Conservation (phyloP, 2,113 vertebrate species). For the Oryzias melastigma region DNA sequence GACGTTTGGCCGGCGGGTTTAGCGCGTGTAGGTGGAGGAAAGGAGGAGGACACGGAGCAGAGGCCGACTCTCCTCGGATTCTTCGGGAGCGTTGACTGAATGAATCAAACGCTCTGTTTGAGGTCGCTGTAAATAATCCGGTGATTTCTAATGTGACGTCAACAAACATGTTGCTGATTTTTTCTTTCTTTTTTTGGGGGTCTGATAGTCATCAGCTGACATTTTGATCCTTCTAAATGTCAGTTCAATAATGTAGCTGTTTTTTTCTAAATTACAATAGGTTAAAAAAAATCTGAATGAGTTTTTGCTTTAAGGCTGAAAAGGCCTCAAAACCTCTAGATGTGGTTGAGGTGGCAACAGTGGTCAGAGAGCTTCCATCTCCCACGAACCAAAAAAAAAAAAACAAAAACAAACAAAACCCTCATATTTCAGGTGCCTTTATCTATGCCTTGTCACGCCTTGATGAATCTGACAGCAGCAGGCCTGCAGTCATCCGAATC, state of each 20-base stretch:
- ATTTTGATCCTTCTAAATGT: constrained; percentile 20
- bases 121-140: constrained; percentile 47
- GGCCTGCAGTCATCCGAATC: background rate
- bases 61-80: constrained; percentile 35
- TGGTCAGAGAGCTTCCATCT: constrained; percentile 45
- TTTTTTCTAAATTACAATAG: constrained; percentile 22
- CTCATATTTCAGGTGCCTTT: constrained; percentile 32
- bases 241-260: constrained; percentile 23
- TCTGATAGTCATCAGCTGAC: constrained; percentile 41
- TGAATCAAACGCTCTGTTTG: constrained; percentile 43
- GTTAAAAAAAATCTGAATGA: background rate
- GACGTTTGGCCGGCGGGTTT: constrained; percentile 53
- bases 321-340: constrained; percentile 49
- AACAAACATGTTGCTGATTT: constrained; percentile 42
- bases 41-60: background rate
- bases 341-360: constrained; percentile 59
- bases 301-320: constrained; percentile 7
- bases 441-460: constrained; percentile 7
- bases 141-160: constrained; percentile 40
- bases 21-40: constrained; percentile 22
- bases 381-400: background rate
- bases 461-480: constrained; percentile 22
- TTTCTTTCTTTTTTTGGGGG: constrained; percentile 48
- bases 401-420: constrained; percentile 4
- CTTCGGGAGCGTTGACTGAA: constrained; percentile 54